These are phyloP conservation scores for Pogonophryne albipinna DNA, from an alignment of 2,797 vertebrate species.

Conservation along the genomic window DNA sequence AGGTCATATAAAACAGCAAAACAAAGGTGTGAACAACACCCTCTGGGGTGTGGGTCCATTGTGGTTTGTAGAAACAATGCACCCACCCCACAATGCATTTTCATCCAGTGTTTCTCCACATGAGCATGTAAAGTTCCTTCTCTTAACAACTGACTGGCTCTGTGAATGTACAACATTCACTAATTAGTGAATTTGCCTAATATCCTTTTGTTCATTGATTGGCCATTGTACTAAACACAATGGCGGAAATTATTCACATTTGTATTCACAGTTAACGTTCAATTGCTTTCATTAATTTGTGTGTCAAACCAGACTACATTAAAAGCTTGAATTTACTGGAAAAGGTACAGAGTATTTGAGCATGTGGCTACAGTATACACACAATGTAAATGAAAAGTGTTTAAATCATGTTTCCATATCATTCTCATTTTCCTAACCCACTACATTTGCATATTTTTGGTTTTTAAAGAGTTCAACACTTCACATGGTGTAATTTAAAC, in stretches of 20 bases:
- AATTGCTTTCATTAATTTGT: constrained; percentile 47
- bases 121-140: constrained; percentile 21
- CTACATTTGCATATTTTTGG: not conserved
- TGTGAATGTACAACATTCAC: constrained; percentile 53
- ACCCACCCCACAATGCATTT: constrained; percentile 38
- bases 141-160: constrained; percentile 50
- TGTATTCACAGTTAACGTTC: constrained; percentile 41
- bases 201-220: constrained; percentile 66
- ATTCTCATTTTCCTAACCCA: not conserved
- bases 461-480: not conserved
- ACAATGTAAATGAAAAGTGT: not conserved
- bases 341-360: not conserved
- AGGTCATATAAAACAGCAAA: not conserved
- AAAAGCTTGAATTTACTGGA: constrained; percentile 2
- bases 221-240: constrained; percentile 71
- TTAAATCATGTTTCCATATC: not conserved
- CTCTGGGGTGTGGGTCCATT: constrained; percentile 36
- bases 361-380: not conserved
- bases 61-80: constrained; percentile 50
- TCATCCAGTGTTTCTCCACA: constrained; percentile 41
- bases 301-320: constrained; percentile 56
- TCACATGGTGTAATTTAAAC: not conserved
- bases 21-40: not conserved
- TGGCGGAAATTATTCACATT: constrained; percentile 52
- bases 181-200: constrained; percentile 66